phyloP scores from a whole-genome alignment of 2,888 invertebrate species.

The Caenorhabditis drosophilae region DNA sequence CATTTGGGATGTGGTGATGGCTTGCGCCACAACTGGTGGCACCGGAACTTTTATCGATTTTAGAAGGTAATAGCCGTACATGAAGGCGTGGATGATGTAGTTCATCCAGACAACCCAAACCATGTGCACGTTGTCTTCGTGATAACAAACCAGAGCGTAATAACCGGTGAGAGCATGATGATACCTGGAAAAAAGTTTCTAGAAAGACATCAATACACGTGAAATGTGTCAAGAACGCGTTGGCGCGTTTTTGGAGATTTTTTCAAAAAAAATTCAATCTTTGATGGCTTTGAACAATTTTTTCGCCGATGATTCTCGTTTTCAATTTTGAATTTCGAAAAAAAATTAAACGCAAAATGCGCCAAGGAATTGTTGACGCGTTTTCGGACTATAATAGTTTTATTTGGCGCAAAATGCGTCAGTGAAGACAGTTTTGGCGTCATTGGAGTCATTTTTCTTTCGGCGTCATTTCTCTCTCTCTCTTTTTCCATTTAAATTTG shows the following conservation, averaged over 20 bases:
- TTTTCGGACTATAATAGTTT: too few species aligned
- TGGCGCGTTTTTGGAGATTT: too few species aligned
- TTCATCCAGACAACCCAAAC: conserved; percentile 65
- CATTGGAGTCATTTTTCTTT: neutral
- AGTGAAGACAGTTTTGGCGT: neutral
- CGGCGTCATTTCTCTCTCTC: too few species aligned
- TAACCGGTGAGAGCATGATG: conserved; percentile 65
- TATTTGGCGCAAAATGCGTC: too few species aligned
- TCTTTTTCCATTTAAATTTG: neutral
- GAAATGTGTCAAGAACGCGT: too few species aligned
- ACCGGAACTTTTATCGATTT: conserved; percentile 60
- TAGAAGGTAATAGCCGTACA: conserved; percentile 65
- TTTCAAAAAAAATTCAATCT: neutral
- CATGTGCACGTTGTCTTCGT: conserved; percentile 64
- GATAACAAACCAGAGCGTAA: conserved; percentile 64
- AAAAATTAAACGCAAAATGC: too few species aligned
- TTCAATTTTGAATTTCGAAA: too few species aligned
- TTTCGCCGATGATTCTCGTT: too few species aligned
- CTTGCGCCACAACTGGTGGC: conserved; percentile 60
- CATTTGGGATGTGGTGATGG: conserved; percentile 62
- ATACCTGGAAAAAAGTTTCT: conserved; percentile 51
- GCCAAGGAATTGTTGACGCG: too few species aligned
- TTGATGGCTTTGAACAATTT: neutral
- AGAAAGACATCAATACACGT: too few species aligned
- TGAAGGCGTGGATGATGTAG: conserved; percentile 61